Evolutionary conservation across 2,113 vertebrate genomes (phyloP).

Genomic region (Elachura formosa): DNA sequence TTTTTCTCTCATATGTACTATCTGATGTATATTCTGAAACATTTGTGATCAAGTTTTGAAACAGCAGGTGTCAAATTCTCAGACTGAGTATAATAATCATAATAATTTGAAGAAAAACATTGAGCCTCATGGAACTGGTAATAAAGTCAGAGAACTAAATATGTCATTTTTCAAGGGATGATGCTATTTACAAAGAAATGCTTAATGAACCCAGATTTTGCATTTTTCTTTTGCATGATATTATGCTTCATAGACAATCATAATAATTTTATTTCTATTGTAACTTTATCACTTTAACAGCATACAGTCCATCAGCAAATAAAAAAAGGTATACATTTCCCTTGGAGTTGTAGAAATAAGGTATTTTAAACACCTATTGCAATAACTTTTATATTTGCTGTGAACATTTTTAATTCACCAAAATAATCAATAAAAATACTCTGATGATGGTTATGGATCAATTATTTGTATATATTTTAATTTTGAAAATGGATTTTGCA

Average conservation of each 20-base stretch:
- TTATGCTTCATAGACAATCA: background rate
- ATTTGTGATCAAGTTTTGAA: conserved; percentile 46
- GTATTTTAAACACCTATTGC: background rate
- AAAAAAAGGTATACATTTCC: background rate
- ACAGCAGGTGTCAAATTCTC: conserved; percentile 46
- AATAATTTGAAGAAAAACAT: conserved; percentile 46
- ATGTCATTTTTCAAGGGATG: background rate
- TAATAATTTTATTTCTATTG: conserved; percentile 33
- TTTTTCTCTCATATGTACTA: background rate
- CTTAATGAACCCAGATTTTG: conserved; percentile 17
- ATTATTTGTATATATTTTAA: conserved; percentile 13
- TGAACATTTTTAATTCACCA: conserved; percentile 27
- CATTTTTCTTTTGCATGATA: background rate
- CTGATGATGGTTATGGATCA: background rate
- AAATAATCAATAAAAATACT: conserved; percentile 40
- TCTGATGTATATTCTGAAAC: conserved; percentile 23
- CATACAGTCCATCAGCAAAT: background rate
- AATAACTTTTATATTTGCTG: background rate
- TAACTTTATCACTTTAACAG: conserved; percentile 8
- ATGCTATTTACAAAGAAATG: conserved; percentile 32
- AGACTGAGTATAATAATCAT: conserved; percentile 47
- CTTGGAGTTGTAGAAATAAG: background rate
- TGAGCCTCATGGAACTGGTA: background rate
- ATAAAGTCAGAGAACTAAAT: conserved; percentile 5
- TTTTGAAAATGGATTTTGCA: conserved; percentile 40